A percentile compares a stretch with the other conserved stretches of the same genome.
Evolutionary conservation across 2,888 invertebrate genomes (phyloP).

Genomic region (Chrysomela aeneicollis): DNA sequence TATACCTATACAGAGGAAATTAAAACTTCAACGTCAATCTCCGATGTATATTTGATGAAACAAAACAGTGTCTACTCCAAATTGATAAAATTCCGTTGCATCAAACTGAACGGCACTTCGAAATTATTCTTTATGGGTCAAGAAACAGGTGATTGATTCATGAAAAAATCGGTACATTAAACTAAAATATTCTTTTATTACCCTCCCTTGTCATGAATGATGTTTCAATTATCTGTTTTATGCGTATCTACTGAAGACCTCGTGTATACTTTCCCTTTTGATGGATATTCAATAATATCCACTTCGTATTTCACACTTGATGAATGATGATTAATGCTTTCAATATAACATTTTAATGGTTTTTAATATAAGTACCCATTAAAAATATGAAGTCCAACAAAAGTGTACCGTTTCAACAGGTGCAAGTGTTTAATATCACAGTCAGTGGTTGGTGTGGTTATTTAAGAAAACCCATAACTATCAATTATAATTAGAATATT

Average conservation of each 20-base stretch:
- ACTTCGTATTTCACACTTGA: conserved; percentile 24
- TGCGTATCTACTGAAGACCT: neutral
- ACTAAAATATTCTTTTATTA: neutral
- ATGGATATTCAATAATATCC: conserved; percentile 2
- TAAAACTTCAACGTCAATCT: too few species aligned
- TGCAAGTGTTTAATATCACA: conserved; percentile 39
- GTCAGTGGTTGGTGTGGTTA: conserved; percentile 41
- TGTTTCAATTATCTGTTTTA: neutral
- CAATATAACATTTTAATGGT: conserved; percentile 33
- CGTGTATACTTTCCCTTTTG: conserved; percentile 1
- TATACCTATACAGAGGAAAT: too few species aligned
- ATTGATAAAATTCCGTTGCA: too few species aligned
- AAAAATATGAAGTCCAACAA: conserved; percentile 41
- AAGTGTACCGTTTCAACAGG: conserved; percentile 39
- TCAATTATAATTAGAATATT: conserved; percentile 39
- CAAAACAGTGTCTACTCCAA: too few species aligned
- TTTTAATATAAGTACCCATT: conserved; percentile 36
- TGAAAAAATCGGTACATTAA: too few species aligned
- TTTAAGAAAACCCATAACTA: conserved; percentile 31
- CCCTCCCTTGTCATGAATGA: neutral
- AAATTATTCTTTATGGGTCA: too few species aligned
- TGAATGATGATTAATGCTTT: conserved; percentile 36
- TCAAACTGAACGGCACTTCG: too few species aligned
- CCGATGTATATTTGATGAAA: too few species aligned
- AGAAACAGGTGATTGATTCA: too few species aligned